Conservation (phyloP, 1,140 invertebrate genomes). For the Drosophila insularis region DNA sequence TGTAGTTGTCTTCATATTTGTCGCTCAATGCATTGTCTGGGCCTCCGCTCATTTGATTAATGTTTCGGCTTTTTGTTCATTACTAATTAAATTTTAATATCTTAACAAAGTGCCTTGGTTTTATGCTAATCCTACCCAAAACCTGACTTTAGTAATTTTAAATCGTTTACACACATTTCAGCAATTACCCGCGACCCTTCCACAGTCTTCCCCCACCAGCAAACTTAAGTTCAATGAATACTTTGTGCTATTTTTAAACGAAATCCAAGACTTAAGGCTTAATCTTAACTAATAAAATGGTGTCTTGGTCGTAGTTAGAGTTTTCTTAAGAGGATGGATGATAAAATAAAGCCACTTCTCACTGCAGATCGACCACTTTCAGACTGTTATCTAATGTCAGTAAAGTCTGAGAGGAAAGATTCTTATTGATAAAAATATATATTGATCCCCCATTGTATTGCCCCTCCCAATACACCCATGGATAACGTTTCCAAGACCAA, state of each 20-base stretch:
- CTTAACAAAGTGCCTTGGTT: slow-evolving; percentile 42
- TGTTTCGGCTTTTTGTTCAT: slow-evolving; percentile 40
- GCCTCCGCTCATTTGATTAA: slow-evolving; percentile 41
- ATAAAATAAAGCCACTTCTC: too few relatives aligned
- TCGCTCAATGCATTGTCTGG: slow-evolving; percentile 19
- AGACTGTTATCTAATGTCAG: too few relatives aligned
- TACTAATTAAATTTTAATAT: slow-evolving; percentile 55
- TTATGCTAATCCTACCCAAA: slow-evolving; percentile 53
- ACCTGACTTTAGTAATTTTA: slow-evolving; percentile 29
- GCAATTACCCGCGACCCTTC: slow-evolving; percentile 17
- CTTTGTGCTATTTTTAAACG: slow-evolving; percentile 28
- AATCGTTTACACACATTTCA: slow-evolving; percentile 32
- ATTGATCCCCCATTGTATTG: too few relatives aligned
- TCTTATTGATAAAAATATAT: too few relatives aligned
- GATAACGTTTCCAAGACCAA: not conserved
- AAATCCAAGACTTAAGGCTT: not conserved
- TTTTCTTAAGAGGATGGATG: not conserved
- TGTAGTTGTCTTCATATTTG: slow-evolving; percentile 36
- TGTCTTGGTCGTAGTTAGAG: not conserved
- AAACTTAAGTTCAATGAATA: slow-evolving; percentile 11
- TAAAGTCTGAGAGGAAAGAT: too few relatives aligned
- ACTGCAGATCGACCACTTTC: too few relatives aligned
- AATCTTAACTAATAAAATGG: not conserved
- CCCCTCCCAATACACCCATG: not conserved
- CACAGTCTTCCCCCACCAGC: not conserved